Evolutionary conservation across 2,888 invertebrate species (phyloP).

Genomic region (Bembecia ichneumoniformis): DNA sequence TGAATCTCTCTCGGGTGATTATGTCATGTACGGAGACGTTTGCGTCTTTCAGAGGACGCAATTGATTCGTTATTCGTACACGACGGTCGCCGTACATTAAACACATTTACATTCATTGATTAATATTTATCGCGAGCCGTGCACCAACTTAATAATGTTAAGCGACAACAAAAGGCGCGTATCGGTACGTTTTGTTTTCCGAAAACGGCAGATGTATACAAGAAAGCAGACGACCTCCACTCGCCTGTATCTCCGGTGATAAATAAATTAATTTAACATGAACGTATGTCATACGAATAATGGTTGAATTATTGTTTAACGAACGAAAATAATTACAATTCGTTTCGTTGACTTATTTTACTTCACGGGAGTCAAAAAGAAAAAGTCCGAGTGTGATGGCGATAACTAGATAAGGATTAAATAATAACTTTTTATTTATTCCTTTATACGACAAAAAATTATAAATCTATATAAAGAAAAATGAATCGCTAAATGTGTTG

Average conservation of each 20-base stretch:
- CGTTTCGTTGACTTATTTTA: not conserved
- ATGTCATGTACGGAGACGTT: not conserved
- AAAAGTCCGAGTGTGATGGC: too few species aligned
- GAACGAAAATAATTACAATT: not conserved
- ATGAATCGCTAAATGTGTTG: too few species aligned
- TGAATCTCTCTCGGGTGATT: not conserved
- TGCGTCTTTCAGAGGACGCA: not conserved
- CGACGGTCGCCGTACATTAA: not conserved
- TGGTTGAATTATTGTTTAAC: not conserved
- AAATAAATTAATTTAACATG: conserved; percentile 21
- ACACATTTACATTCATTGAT: not conserved
- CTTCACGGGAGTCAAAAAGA: too few species aligned
- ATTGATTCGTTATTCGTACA: not conserved
- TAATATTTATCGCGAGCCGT: not conserved
- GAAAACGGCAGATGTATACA: conserved; percentile 24
- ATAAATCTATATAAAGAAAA: too few species aligned
- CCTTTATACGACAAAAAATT: too few species aligned
- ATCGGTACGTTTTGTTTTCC: conserved; percentile 1
- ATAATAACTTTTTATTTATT: too few species aligned
- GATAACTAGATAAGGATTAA: too few species aligned
- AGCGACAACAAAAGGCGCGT: not conserved
- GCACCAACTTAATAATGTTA: not conserved
- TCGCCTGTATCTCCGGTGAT: conserved; percentile 24
- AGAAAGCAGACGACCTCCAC: conserved; percentile 40
- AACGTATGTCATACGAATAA: not conserved